Percentiles rank a stretch among this genome's conserved stretches.
Conservation (phyloP, 2,113 vertebrate genomes). For the Centropus bengalensis region DNA sequence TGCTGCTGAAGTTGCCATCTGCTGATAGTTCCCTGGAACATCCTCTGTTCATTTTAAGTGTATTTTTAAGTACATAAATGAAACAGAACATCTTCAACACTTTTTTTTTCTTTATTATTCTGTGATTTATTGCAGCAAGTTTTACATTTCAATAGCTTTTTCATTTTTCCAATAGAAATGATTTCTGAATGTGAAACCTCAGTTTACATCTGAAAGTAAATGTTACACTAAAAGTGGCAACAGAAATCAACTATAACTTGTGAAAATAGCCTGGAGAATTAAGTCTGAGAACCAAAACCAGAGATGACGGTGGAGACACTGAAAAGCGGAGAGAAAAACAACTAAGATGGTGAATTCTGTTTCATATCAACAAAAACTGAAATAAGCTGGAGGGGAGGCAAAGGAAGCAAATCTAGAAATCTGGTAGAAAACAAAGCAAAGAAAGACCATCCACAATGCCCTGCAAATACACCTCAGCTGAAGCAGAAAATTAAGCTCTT, state of each 20-base stretch:
- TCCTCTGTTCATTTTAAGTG: conserved; percentile 59
- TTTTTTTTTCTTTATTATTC: not conserved
- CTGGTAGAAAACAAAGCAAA: not conserved
- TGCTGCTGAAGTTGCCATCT: conserved; percentile 73
- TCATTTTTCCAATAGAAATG: conserved; percentile 56
- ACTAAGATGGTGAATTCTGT: not conserved
- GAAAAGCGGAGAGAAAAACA: conserved; percentile 18
- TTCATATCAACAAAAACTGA: not conserved
- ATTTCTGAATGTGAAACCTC: conserved; percentile 51
- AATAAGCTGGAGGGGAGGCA: not conserved
- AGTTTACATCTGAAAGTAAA: conserved; percentile 62
- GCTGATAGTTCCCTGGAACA: conserved; percentile 65
- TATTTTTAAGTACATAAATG: conserved; percentile 31
- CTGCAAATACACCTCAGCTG: not conserved
- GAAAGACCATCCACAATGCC: not conserved
- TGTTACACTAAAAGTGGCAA: not conserved
- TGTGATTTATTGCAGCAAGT: conserved; percentile 56
- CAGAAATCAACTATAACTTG: conserved; percentile 10
- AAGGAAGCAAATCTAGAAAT: not conserved
- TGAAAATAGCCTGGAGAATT: conserved; percentile 37
- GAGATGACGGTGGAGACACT: conserved; percentile 28
- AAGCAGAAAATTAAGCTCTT: conserved; percentile 25
- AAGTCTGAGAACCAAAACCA: conserved; percentile 32
- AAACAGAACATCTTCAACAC: conserved; percentile 43
- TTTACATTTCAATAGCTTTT: conserved; percentile 68